Evolutionary conservation across 2,113 vertebrate species (phyloP).

Genomic region (Bubo blakistoni): DNA sequence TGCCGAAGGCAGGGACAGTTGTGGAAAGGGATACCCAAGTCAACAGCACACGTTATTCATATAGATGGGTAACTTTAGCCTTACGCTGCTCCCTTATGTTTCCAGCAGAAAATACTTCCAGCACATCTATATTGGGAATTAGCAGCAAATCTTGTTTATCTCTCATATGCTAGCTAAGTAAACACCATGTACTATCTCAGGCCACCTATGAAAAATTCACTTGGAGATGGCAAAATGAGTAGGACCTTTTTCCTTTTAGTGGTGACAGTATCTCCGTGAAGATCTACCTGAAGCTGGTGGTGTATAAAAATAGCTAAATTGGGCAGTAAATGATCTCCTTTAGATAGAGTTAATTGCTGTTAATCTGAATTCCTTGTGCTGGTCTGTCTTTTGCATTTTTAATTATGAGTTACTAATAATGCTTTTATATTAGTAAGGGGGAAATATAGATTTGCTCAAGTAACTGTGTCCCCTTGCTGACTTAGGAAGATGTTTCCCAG

Average conservation of each 20-base stretch:
- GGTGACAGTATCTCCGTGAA: not conserved
- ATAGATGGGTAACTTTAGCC: not conserved
- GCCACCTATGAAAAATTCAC: not conserved
- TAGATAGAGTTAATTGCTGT: not conserved
- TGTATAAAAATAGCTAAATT: not conserved
- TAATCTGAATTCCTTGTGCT: not conserved
- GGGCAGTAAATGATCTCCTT: not conserved
- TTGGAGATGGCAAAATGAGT: not conserved
- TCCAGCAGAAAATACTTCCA: not conserved
- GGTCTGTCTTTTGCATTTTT: not conserved
- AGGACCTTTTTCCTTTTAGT: not conserved
- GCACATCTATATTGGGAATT: not conserved
- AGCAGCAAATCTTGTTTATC: not conserved
- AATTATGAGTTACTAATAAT: not conserved
- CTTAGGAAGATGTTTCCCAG: not conserved
- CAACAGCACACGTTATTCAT: not conserved
- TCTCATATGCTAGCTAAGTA: not conserved
- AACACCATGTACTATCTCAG: not conserved
- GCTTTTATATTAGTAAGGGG: not conserved
- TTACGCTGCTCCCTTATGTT: not conserved
- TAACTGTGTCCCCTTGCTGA: not conserved
- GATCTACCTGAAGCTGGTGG: not conserved
- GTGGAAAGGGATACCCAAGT: not conserved
- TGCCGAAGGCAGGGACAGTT: not conserved
- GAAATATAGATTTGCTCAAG: not conserved